Evolutionary conservation across 2,797 vertebrate genomes (phyloP).

Genomic region (Mastacembelus armatus): DNA sequence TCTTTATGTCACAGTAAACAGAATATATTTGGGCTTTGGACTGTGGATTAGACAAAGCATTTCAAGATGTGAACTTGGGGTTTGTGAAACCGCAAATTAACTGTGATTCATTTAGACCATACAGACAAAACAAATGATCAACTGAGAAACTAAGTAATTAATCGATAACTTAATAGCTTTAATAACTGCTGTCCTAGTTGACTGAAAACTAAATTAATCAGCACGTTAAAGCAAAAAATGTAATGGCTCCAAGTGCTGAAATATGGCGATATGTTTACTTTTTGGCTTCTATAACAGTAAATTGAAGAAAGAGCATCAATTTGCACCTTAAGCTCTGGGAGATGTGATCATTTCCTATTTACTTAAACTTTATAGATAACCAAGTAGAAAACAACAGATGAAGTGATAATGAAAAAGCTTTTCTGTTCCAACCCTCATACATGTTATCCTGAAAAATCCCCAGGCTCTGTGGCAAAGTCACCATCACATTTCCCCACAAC

Average conservation of each 20-base stretch:
- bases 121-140: too few relatives aligned
- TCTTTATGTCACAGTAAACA: too few relatives aligned
- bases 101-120: neutral
- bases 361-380: neutral
- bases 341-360: neutral
- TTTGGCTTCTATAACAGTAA: neutral
- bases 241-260: too few relatives aligned
- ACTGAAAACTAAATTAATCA: too few relatives aligned
- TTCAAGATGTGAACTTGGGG: neutral
- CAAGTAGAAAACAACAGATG: neutral
- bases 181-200: too few relatives aligned
- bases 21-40: neutral
- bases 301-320: too few relatives aligned
- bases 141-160: too few relatives aligned
- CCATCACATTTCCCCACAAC: slow-evolving; percentile 11
- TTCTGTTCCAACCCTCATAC: neutral
- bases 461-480: neutral
- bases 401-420: neutral
- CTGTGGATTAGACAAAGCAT: neutral
- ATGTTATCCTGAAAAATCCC: neutral
- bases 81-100: neutral
- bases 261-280: too few relatives aligned
- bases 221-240: too few relatives aligned
- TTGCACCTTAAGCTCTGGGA: neutral
- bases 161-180: too few relatives aligned